Percentiles rank a stretch among this genome's conserved stretches.
These are phyloP conservation scores for Apostichopus californicus DNA, from an alignment of 35 echinoderm and acorn worm genomes.

Conservation along the genomic window DNA sequence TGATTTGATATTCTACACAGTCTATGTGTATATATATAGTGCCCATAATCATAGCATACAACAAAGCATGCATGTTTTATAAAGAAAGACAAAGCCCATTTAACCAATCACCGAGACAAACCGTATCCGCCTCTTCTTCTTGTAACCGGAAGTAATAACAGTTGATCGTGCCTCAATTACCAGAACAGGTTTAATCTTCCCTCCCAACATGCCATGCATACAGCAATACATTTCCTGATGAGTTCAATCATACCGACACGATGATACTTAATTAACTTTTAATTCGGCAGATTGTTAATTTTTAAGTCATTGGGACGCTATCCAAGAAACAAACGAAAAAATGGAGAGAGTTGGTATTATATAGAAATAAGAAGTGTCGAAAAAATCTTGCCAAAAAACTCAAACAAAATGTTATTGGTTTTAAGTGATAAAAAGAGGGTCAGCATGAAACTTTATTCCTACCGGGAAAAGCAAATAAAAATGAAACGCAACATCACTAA, in stretches of 20 bases:
- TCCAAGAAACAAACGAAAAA: not conserved
- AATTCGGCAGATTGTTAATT: slow-evolving; percentile 38
- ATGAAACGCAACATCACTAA: slow-evolving; percentile 27
- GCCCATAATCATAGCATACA: not conserved
- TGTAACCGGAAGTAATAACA: slow-evolving; percentile 10
- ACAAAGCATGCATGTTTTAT: slow-evolving; percentile 20
- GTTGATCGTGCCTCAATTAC: slow-evolving; percentile 2
- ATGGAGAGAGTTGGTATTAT: not conserved
- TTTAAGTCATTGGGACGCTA: slow-evolving; percentile 6
- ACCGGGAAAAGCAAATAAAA: slow-evolving; percentile 44
- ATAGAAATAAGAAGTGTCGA: too few species aligned
- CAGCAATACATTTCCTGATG: slow-evolving; percentile 2
- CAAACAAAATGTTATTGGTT: slow-evolving; percentile 48
- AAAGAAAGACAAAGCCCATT: slow-evolving; percentile 32
- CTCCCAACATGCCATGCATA: not conserved
- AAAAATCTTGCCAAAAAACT: not conserved
- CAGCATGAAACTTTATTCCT: slow-evolving; percentile 34
- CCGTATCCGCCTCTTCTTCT: not conserved
- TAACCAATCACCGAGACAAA: slow-evolving; percentile 19
- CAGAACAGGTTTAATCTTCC: slow-evolving; percentile 12
- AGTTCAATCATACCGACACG: not conserved
- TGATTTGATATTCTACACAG: not conserved
- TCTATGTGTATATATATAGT: not conserved
- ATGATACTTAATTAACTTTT: slow-evolving; percentile 41
- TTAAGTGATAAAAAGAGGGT: slow-evolving; percentile 24